Percentiles rank a stretch among this genome's conserved stretches.
phyloP scores from a whole-genome alignment of 2,113 vertebrate species.

The Columbina picui region DNA sequence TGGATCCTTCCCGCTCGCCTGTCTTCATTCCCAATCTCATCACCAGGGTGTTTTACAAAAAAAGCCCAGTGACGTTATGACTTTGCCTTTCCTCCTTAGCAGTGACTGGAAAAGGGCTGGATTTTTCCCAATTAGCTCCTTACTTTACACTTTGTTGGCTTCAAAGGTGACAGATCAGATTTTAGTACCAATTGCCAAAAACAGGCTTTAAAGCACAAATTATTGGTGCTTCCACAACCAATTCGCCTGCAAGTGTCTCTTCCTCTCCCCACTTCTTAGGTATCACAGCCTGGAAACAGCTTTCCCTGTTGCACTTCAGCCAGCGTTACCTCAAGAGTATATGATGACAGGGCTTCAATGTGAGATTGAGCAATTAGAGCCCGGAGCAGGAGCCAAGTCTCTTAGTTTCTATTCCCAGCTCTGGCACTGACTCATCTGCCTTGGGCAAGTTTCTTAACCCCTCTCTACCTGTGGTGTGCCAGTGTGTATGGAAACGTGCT shows the following conservation, averaged over 20 bases:
- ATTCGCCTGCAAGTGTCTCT: conserved; percentile 21
- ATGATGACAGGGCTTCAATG: conserved; percentile 16
- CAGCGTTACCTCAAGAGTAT: conserved; percentile 15
- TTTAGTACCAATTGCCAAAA: background rate
- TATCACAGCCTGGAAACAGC: conserved; percentile 19
- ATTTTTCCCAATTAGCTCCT: background rate
- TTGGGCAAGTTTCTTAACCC: conserved; percentile 55
- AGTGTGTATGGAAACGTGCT: background rate
- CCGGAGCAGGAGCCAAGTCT: conserved; percentile 18
- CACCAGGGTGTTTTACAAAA: background rate
- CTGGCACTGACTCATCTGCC: conserved; percentile 43
- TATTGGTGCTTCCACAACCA: background rate
- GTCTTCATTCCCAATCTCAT: background rate
- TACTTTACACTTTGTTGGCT: background rate
- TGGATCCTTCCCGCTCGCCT: background rate
- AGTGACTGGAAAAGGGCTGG: background rate
- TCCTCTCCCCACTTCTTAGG: background rate
- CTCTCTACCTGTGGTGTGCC: background rate
- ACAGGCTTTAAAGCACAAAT: background rate
- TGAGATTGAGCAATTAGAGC: conserved; percentile 49
- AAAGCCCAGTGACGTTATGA: background rate
- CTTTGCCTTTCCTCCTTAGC: background rate
- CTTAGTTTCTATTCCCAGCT: conserved; percentile 54
- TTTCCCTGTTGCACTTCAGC: conserved; percentile 11
- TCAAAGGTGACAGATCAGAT: conserved; percentile 14